Conservation (phyloP, 2,797 vertebrate species). For the Leuciscus waleckii region DNA sequence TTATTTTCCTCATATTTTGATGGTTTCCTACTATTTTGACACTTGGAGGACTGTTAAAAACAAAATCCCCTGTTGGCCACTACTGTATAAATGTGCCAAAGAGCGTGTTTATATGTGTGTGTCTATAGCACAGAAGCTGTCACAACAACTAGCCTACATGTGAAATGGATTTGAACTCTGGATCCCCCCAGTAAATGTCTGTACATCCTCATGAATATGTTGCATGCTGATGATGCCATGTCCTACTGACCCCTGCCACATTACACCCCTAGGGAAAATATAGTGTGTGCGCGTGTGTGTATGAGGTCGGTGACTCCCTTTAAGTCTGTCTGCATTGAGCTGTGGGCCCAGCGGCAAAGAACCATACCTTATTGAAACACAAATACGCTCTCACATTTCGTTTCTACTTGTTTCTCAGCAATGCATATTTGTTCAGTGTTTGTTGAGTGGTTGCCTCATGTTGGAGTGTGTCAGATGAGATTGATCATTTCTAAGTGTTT, state of each 20-base stretch:
- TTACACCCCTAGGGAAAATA: slow-evolving; percentile 15
- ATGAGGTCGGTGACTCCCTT: slow-evolving; percentile 30
- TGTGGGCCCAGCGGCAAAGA: slow-evolving; percentile 31
- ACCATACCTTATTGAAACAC: slow-evolving; percentile 62
- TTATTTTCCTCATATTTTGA: neutral
- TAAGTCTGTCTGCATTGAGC: slow-evolving; percentile 20
- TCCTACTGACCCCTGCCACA: slow-evolving; percentile 25
- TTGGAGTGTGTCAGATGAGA: slow-evolving; percentile 4
- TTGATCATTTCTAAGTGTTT: slow-evolving; percentile 21
- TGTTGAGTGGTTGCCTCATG: neutral
- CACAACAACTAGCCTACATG: neutral
- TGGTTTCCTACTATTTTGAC: neutral
- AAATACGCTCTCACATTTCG: slow-evolving; percentile 71
- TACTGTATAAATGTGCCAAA: neutral
- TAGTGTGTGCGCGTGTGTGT: slow-evolving; percentile 16
- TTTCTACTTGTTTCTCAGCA: slow-evolving; percentile 75
- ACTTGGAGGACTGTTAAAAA: neutral
- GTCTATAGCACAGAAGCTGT: neutral
- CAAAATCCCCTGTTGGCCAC: neutral
- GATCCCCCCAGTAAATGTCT: slow-evolving; percentile 2
- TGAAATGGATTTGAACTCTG: slow-evolving; percentile 10
- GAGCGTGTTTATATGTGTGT: slow-evolving; percentile 4
- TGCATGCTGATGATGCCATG: slow-evolving; percentile 68
- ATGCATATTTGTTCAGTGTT: slow-evolving; percentile 66
- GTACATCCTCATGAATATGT: slow-evolving; percentile 62